These are phyloP conservation scores for Diprion similis DNA, from an alignment of 1,140 invertebrate species.

Conservation along the genomic window DNA sequence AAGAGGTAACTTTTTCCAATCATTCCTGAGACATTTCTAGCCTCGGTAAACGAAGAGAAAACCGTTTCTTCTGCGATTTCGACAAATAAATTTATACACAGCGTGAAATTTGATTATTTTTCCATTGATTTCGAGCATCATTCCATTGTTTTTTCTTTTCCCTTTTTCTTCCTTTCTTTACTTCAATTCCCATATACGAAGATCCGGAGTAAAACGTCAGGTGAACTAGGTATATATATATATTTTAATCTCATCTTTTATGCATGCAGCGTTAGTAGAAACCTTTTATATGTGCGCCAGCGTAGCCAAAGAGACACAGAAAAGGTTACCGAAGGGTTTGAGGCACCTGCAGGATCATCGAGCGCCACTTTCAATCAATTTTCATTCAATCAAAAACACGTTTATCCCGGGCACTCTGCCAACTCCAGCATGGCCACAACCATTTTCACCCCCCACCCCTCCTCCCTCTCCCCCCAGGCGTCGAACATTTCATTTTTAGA, in stretches of 20 bases:
- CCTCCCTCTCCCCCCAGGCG: background rate
- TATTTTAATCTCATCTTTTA: background rate
- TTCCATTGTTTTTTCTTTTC: background rate
- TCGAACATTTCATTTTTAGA: too few relatives aligned
- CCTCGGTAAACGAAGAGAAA: too few relatives aligned
- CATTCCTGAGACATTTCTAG: too few relatives aligned
- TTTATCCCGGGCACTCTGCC: background rate
- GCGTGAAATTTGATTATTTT: background rate
- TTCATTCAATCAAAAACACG: constrained; percentile 3
- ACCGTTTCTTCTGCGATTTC: too few relatives aligned
- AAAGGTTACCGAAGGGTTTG: too few relatives aligned
- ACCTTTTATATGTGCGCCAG: too few relatives aligned
- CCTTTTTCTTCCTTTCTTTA: background rate
- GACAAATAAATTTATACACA: too few relatives aligned
- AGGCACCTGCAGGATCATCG: background rate
- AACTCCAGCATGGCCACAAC: background rate
- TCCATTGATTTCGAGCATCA: background rate
- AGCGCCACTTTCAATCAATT: constrained; percentile 2
- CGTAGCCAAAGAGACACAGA: too few relatives aligned
- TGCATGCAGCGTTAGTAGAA: background rate
- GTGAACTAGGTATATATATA: too few relatives aligned
- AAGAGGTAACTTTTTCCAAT: too few relatives aligned
- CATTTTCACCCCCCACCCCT: too few relatives aligned
- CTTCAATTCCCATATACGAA: background rate
- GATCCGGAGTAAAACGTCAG: too few relatives aligned